Percentiles rank a stretch among this genome's conserved stretches.
Conservation (phyloP, 2,797 vertebrate species). For the Carduelis carduelis region DNA sequence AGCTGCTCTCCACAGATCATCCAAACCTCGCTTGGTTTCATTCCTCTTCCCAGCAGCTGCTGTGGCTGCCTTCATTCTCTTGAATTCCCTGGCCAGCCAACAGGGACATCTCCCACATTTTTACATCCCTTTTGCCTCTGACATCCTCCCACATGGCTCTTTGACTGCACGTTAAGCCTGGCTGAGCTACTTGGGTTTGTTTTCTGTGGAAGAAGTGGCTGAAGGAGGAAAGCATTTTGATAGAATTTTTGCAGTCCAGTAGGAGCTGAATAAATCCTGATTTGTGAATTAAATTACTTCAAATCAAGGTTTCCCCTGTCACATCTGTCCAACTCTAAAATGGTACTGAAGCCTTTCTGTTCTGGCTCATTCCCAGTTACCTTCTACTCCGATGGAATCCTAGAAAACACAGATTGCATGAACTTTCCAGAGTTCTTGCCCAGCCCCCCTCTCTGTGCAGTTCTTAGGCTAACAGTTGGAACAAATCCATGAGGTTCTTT, state of each 20-base stretch:
- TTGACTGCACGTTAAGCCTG: not conserved
- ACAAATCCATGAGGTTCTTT: not conserved
- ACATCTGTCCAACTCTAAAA: not conserved
- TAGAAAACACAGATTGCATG: not conserved
- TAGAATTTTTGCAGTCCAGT: not conserved
- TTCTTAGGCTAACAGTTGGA: not conserved
- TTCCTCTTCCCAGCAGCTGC: not conserved
- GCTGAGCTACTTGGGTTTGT: not conserved
- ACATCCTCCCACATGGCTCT: rapidly evolving
- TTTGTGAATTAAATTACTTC: not conserved
- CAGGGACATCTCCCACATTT: not conserved
- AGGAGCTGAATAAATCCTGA: not conserved
- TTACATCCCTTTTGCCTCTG: not conserved
- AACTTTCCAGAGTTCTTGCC: not conserved
- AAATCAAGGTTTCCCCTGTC: not conserved
- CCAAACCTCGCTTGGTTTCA: not conserved
- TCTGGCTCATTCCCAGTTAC: not conserved
- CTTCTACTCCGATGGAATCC: not conserved
- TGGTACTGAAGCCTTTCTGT: not conserved
- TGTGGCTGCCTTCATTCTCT: not conserved
- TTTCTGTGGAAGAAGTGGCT: not conserved
- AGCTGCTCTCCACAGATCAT: not conserved
- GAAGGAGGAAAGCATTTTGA: not conserved
- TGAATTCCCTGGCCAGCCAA: not conserved
- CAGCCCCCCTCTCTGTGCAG: not conserved